Evolutionary conservation across 2,113 vertebrate genomes (phyloP).

Genomic region (Pipra filicauda): DNA sequence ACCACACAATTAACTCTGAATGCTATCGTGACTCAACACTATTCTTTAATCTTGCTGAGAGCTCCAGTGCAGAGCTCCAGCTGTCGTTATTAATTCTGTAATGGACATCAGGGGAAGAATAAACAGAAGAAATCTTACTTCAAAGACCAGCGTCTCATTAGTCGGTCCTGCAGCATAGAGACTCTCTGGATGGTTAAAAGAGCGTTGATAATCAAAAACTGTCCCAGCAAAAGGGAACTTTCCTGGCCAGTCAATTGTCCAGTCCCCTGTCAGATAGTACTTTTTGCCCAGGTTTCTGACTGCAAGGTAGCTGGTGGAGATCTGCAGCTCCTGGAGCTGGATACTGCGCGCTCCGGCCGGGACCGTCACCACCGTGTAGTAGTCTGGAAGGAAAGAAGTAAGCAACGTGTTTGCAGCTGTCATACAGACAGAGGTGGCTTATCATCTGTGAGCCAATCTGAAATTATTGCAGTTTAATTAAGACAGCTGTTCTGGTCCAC

Average conservation of each 20-base stretch:
- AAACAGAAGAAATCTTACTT: slow-evolving; percentile 82
- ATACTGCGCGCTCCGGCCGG: slow-evolving; percentile 89
- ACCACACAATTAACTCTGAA: slow-evolving; percentile 57
- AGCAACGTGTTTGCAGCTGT: not conserved
- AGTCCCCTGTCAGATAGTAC: slow-evolving; percentile 91
- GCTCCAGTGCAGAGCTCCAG: slow-evolving; percentile 14
- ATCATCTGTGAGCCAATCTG: not conserved
- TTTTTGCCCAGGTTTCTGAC: slow-evolving; percentile 81
- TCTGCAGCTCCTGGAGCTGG: slow-evolving; percentile 83
- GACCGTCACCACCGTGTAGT: slow-evolving; percentile 86
- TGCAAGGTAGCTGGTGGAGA: slow-evolving; percentile 90
- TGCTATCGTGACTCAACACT: slow-evolving; percentile 7
- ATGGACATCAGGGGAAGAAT: slow-evolving; percentile 48
- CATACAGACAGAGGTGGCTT: not conserved
- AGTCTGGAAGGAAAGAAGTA: slow-evolving; percentile 73
- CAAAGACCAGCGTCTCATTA: slow-evolving; percentile 95
- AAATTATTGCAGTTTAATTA: not conserved
- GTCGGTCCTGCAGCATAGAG: slow-evolving; percentile 88
- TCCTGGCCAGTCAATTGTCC: slow-evolving; percentile 96
- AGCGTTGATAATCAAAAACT: slow-evolving; percentile 88
- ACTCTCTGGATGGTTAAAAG: slow-evolving; percentile 86
- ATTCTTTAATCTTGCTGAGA: slow-evolving; percentile 53
- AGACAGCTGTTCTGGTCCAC: not conserved
- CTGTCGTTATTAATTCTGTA: slow-evolving; percentile 55
- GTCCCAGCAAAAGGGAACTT: slow-evolving; percentile 90